phyloP scores from a whole-genome alignment of 2,888 invertebrate species.

The Acrocera orbiculus region DNA sequence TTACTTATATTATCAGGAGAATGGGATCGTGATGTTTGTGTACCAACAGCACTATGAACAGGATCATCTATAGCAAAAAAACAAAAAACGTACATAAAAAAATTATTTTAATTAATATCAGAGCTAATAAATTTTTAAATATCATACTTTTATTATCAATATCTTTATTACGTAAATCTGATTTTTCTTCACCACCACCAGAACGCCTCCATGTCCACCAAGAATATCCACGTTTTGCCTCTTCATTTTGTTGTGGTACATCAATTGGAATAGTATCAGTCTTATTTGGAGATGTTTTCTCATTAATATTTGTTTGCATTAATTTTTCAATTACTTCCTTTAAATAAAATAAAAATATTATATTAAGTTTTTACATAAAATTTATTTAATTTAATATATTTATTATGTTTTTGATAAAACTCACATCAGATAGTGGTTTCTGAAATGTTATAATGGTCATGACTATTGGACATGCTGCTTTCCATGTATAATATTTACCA shows the following conservation, averaged over 20 bases:
- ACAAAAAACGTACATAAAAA: conserved; percentile 1
- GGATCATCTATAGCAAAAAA: conserved; percentile 16
- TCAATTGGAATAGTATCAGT: neutral
- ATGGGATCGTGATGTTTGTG: conserved; percentile 28
- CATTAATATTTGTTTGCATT: conserved; percentile 18
- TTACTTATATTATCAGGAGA: conserved; percentile 26
- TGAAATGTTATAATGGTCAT: conserved; percentile 75
- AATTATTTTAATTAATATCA: neutral
- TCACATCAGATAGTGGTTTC: conserved; percentile 61
- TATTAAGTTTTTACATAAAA: neutral
- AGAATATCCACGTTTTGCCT: conserved; percentile 33
- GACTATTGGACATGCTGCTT: conserved; percentile 76
- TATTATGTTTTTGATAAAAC: conserved; percentile 14
- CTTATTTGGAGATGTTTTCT: conserved; percentile 1
- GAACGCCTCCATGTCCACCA: conserved; percentile 54
- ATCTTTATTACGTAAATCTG: conserved; percentile 11
- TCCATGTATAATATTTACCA: conserved; percentile 81
- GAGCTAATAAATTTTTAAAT: neutral
- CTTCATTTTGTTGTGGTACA: too few species aligned
- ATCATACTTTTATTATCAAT: conserved; percentile 20
- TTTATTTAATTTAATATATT: neutral
- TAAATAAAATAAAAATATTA: conserved; percentile 1
- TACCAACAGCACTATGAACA: conserved; percentile 27
- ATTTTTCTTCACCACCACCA: conserved; percentile 16
- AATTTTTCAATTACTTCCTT: conserved; percentile 29